Evolutionary conservation across 2,888 invertebrate genomes (phyloP).

Genomic region (Nomada ferruginata): DNA sequence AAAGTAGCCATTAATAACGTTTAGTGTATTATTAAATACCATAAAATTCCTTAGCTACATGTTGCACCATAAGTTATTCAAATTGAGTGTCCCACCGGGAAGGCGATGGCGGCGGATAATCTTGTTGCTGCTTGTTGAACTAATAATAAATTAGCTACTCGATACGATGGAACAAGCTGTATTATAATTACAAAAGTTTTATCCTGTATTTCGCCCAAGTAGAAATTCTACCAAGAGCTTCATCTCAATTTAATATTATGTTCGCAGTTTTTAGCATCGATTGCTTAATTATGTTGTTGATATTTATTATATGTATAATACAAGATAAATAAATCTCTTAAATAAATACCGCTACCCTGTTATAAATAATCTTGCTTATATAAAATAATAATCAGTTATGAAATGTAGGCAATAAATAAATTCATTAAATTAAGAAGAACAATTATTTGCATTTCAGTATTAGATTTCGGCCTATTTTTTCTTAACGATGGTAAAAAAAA

Average conservation of each 20-base stretch:
- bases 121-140: constrained; percentile 59
- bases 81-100: constrained; percentile 39
- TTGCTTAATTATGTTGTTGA: constrained; percentile 2
- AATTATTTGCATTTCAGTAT: too few relatives aligned
- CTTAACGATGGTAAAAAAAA: neutral
- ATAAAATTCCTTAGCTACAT: constrained; percentile 32
- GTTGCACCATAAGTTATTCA: constrained; percentile 52
- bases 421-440: too few relatives aligned
- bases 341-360: too few relatives aligned
- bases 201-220: constrained; percentile 10
- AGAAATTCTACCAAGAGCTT: constrained; percentile 8
- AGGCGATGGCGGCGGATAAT: constrained; percentile 40
- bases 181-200: constrained; percentile 58
- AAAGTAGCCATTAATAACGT: constrained; percentile 29
- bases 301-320: neutral
- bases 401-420: too few relatives aligned
- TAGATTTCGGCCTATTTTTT: too few relatives aligned
- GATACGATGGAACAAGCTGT: constrained; percentile 31
- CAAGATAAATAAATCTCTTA: too few relatives aligned
- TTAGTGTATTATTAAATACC: constrained; percentile 49
- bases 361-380: too few relatives aligned
- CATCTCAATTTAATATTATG: neutral
- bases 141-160: constrained; percentile 58
- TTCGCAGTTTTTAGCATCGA: constrained; percentile 31
- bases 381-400: too few relatives aligned